Conservation (phyloP, 2,113 vertebrate species). For the Lathamus discolor region DNA sequence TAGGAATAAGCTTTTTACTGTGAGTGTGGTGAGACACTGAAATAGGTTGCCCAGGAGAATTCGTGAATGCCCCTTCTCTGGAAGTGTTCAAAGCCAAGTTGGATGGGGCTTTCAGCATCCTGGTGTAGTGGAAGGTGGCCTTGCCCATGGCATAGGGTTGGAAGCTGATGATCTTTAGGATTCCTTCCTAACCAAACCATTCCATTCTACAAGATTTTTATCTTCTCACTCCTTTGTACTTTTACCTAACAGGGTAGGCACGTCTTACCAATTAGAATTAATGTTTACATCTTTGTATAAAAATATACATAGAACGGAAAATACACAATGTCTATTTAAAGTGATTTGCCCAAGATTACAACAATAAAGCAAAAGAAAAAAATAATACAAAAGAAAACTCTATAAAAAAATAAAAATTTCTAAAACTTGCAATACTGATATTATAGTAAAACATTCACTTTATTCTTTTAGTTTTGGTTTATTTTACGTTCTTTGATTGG, state of each 20-base stretch:
- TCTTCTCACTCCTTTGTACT: neutral
- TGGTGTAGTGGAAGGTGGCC: neutral
- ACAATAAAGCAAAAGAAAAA: neutral
- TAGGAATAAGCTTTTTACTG: neutral
- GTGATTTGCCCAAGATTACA: neutral
- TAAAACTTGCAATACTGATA: neutral
- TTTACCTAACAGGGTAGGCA: neutral
- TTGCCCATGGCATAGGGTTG: rapidly evolving
- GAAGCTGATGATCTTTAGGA: neutral
- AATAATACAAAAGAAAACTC: neutral
- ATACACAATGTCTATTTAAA: neutral
- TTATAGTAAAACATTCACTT: neutral
- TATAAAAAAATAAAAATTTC: neutral
- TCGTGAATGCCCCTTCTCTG: neutral
- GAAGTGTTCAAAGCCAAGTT: neutral
- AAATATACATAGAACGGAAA: neutral
- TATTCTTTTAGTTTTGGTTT: neutral
- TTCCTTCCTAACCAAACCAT: neutral
- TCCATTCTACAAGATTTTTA: neutral
- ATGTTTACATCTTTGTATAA: neutral
- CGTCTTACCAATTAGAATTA: neutral
- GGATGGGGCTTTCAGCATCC: neutral
- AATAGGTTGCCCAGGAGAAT: neutral
- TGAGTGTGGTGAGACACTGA: neutral
- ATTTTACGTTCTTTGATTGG: neutral